These are phyloP conservation scores for Panagrolaimus sp. DNA, from an alignment of 1,140 invertebrate genomes.

Conservation along the genomic window DNA sequence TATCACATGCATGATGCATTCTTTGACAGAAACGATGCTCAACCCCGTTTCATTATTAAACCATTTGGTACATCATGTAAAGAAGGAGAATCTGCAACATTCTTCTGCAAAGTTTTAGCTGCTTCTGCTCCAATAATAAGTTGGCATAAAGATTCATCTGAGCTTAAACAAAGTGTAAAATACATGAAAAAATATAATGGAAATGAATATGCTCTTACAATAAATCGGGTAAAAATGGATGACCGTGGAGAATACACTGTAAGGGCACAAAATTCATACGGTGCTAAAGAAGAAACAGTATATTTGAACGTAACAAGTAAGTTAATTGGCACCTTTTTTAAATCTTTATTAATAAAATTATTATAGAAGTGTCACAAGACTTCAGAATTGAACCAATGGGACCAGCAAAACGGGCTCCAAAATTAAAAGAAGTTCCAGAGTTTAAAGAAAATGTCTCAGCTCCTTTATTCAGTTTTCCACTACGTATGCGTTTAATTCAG, in stretches of 20 bases:
- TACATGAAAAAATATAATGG: conserved; percentile 96
- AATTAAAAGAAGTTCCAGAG: conserved; percentile 28
- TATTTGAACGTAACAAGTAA: conserved; percentile 93
- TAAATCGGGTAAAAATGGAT: conserved; percentile 85
- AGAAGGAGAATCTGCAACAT: conserved; percentile 92
- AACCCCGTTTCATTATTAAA: conserved; percentile 91
- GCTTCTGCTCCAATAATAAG: conserved; percentile 84
- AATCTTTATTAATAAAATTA: background rate
- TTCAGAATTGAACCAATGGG: conserved; percentile 23
- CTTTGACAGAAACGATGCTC: conserved; percentile 86
- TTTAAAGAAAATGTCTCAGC: conserved; percentile 60
- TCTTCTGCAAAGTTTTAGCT: conserved; percentile 91
- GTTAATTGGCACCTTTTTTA: conserved; percentile 44
- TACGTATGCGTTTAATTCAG: conserved; percentile 94
- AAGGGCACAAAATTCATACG: conserved; percentile 92
- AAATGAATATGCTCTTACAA: conserved; percentile 93
- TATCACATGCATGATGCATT: conserved; percentile 83
- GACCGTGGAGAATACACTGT: conserved; percentile 96
- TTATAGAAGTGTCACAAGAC: conserved; percentile 70
- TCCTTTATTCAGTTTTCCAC: conserved; percentile 89
- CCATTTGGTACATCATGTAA: conserved; percentile 88
- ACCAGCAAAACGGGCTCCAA: conserved; percentile 24
- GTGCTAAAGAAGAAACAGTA: conserved; percentile 86
- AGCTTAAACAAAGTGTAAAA: conserved; percentile 93
- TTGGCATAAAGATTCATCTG: conserved; percentile 83